Conservation (phyloP, 2,797 vertebrate genomes). For the Serranus cabrilla region DNA sequence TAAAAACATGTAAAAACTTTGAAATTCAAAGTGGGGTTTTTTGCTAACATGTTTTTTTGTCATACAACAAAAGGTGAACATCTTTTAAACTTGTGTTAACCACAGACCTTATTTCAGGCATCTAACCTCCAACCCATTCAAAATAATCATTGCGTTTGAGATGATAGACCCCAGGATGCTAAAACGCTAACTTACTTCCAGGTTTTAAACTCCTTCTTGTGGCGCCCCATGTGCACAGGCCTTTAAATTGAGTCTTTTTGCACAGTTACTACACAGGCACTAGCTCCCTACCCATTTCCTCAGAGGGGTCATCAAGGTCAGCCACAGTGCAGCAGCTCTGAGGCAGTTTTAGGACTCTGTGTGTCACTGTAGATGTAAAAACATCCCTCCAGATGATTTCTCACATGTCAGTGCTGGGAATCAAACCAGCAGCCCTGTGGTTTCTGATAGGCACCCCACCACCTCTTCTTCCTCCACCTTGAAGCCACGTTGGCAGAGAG, state of each 20-base stretch:
- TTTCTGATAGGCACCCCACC: not conserved
- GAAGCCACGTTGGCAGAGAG: slow-evolving; percentile 2
- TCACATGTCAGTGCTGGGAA: slow-evolving; percentile 28
- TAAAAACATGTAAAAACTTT: too few relatives aligned
- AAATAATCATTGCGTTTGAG: too few relatives aligned
- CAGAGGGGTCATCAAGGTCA: slow-evolving; percentile 16
- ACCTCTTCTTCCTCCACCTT: not conserved
- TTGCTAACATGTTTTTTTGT: too few relatives aligned
- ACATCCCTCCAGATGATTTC: slow-evolving; percentile 20
- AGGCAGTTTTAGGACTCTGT: not conserved
- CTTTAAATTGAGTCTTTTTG: slow-evolving; percentile 1
- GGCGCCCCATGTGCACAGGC: not conserved
- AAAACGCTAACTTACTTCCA: too few relatives aligned
- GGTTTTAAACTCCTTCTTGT: too few relatives aligned
- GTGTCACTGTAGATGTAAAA: slow-evolving; percentile 32
- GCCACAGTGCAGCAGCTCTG: slow-evolving; percentile 2
- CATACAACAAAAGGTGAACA: too few relatives aligned
- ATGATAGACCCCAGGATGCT: too few relatives aligned
- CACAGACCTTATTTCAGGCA: too few relatives aligned
- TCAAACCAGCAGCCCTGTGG: not conserved
- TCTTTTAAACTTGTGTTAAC: too few relatives aligned
- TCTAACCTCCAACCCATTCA: too few relatives aligned
- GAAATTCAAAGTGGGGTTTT: too few relatives aligned
- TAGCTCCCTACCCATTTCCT: not conserved
- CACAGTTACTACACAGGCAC: slow-evolving; percentile 2